A percentile compares a stretch with the other conserved stretches of the same genome.
Conservation (phyloP, 2,113 vertebrate species). For the Anolis carolinensis region DNA sequence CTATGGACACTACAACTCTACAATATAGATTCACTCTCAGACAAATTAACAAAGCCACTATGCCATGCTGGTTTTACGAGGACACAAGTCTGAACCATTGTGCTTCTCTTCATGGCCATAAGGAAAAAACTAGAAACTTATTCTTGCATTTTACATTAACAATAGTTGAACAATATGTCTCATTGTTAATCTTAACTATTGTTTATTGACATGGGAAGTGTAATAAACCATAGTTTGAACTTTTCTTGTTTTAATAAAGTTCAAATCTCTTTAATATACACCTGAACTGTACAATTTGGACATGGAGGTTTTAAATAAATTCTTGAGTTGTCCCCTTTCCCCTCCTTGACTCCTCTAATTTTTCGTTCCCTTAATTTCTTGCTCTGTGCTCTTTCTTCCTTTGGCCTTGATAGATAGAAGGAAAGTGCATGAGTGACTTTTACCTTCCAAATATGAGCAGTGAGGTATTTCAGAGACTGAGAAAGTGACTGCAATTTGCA, state of each 20-base stretch:
- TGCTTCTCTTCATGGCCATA: neutral
- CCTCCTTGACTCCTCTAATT: neutral
- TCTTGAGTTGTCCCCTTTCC: neutral
- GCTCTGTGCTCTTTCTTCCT: neutral
- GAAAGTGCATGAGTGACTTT: neutral
- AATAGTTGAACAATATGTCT: neutral
- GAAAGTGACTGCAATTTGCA: slow-evolving; percentile 9
- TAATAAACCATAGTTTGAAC: neutral
- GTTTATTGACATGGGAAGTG: neutral
- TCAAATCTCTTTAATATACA: neutral
- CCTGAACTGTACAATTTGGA: neutral
- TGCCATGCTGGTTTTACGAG: no score
- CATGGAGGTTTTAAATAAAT: neutral
- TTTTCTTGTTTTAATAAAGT: neutral
- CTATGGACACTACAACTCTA: no score
- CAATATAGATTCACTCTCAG: no score
- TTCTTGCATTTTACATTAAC: neutral
- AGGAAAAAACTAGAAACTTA: neutral
- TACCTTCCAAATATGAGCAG: neutral
- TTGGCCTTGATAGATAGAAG: fast-evolving
- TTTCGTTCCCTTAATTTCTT: neutral
- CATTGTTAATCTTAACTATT: neutral
- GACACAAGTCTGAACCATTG: no score
- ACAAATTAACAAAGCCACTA: no score
- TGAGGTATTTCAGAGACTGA: slow-evolving; percentile 9